Evolutionary conservation across 1,140 invertebrate species (phyloP).

Genomic region (Tetranychus urticae): DNA sequence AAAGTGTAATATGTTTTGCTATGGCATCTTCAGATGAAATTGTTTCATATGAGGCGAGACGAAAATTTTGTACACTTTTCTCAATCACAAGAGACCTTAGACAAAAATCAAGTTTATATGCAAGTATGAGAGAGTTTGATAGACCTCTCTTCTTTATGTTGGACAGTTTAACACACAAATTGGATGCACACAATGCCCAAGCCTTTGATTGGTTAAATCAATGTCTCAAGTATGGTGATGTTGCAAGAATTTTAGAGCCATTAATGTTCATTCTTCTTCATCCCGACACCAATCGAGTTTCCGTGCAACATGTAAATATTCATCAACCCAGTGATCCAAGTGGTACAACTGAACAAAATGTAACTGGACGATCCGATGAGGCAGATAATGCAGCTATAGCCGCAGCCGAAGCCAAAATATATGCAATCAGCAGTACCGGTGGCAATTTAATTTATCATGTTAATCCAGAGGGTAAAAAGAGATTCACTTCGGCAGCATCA

Average conservation of each 20-base stretch:
- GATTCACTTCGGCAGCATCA: conserved; percentile 7
- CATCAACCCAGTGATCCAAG: conserved; percentile 21
- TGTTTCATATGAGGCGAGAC: conserved; percentile 29
- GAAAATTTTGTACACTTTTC: conserved; percentile 50
- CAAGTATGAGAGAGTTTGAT: conserved; percentile 29
- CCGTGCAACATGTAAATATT: conserved; percentile 57
- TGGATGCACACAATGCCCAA: conserved; percentile 38
- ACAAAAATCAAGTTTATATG: conserved; percentile 22
- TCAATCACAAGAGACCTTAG: conserved; percentile 42
- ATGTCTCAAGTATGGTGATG: conserved; percentile 44
- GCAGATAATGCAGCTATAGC: conserved; percentile 9
- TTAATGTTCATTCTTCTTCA: conserved; percentile 50
- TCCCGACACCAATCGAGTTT: conserved; percentile 54
- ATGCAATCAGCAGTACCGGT: conserved; percentile 59
- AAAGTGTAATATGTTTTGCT: conserved; percentile 38
- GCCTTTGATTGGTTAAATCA: conserved; percentile 47
- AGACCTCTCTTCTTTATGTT: conserved; percentile 42
- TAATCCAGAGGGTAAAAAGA: conserved; percentile 16
- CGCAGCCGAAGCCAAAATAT: conserved; percentile 35
- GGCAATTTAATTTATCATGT: conserved; percentile 67
- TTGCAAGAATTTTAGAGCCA: conserved; percentile 44
- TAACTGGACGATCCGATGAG: conserved; percentile 4
- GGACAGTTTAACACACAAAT: conserved; percentile 46
- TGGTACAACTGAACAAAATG: conserved; percentile 6
- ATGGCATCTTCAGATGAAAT: conserved; percentile 19